These are phyloP conservation scores for Balaeniceps rex DNA, from an alignment of 2,113 vertebrate genomes.

Conservation along the genomic window DNA sequence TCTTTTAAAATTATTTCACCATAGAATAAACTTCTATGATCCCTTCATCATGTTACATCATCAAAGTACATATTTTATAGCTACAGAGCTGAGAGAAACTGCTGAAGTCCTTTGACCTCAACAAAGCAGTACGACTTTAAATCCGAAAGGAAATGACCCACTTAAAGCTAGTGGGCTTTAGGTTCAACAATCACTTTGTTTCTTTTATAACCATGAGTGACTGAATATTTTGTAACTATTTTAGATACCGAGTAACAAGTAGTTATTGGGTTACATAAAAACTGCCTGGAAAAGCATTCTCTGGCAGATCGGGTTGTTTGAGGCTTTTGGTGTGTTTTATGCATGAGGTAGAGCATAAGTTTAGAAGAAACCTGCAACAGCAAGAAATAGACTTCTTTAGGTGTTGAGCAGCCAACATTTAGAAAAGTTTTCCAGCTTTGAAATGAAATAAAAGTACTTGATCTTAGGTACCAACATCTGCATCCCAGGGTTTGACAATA, in stretches of 20 bases:
- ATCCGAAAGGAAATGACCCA: neutral
- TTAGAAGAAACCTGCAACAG: neutral
- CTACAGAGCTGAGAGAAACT: neutral
- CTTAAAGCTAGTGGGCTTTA: rapidly evolving
- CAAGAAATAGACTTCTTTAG: neutral
- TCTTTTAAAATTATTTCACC: neutral
- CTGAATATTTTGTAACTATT: neutral
- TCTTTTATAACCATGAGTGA: neutral
- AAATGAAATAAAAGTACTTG: neutral
- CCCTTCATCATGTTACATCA: neutral
- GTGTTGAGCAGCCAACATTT: neutral
- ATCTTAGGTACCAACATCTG: neutral
- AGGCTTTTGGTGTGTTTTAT: neutral
- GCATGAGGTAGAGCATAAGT: neutral
- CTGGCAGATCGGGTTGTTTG: neutral
- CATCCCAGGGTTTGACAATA: neutral
- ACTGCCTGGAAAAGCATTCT: neutral
- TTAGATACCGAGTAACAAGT: neutral
- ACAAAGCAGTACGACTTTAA: neutral
- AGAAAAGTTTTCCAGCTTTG: neutral
- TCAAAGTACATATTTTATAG: neutral
- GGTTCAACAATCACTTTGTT: neutral
- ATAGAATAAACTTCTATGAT: neutral
- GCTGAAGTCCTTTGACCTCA: neutral
- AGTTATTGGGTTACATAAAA: neutral